phyloP scores from a whole-genome alignment of 1,140 invertebrate genomes.

The Pogonognathellus flavescens region DNA sequence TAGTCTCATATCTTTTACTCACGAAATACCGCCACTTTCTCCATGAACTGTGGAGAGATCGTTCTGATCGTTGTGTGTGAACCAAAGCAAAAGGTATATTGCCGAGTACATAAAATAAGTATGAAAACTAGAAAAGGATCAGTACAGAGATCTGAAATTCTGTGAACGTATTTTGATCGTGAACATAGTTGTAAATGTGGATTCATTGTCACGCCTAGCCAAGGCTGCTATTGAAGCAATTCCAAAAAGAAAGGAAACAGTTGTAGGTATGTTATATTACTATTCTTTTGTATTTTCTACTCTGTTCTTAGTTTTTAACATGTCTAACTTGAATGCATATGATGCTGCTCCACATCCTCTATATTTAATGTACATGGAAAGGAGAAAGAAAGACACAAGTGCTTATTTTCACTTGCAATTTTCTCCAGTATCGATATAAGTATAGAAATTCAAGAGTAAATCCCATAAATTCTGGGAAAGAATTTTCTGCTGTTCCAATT shows the following conservation, averaged over 20 bases:
- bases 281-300: background rate
- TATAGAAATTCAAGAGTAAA: constrained; percentile 1
- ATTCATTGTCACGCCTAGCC: constrained; percentile 14
- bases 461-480: constrained; percentile 22
- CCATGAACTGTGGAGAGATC: background rate
- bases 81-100: background rate
- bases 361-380: background rate
- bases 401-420: constrained; percentile 11
- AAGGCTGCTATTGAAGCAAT: background rate
- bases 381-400: background rate
- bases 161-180: constrained; percentile 33
- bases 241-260: constrained; percentile 1
- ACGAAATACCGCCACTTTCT: background rate
- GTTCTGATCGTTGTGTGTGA: too few relatives aligned
- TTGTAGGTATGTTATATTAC: background rate
- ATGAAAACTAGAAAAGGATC: background rate
- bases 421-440: constrained; percentile 14
- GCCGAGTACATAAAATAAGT: background rate
- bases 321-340: background rate
- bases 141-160: constrained; percentile 12
- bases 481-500: background rate
- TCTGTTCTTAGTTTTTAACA: background rate
- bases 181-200: constrained; percentile 33
- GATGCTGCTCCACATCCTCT: background rate
- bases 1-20: background rate